These are phyloP conservation scores for Tridacna crocea DNA, from an alignment of 2,888 invertebrate genomes.

Conservation along the genomic window DNA sequence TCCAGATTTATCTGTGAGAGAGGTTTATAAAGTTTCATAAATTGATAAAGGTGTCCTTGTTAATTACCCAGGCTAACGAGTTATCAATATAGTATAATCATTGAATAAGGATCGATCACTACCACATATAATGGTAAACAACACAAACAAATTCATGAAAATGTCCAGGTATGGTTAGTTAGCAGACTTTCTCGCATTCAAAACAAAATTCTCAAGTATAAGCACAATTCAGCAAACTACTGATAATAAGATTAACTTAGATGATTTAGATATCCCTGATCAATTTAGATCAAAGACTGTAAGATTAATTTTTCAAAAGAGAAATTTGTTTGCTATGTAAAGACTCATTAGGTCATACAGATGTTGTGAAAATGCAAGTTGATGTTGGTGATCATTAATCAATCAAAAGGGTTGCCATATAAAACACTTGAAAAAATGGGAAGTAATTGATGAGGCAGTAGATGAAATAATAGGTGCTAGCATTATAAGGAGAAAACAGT, in stretches of 20 bases:
- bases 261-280: conserved; percentile 28
- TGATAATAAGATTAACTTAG: background rate
- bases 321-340: conserved; percentile 23
- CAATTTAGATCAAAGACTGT: conserved; percentile 23
- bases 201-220: background rate
- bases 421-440: conserved; percentile 26
- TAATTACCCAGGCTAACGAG: conserved; percentile 27
- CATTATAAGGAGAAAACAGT: conserved; percentile 9
- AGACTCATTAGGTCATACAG: conserved; percentile 22
- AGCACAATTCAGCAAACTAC: conserved; percentile 4
- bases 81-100: conserved; percentile 6
- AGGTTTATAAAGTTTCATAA: conserved; percentile 9
- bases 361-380: conserved; percentile 34
- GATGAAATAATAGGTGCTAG: no score
- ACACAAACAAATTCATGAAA: conserved; percentile 28
- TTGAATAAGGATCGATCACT: conserved; percentile 10
- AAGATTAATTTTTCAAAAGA: conserved; percentile 14
- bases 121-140: conserved; percentile 31
- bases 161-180: conserved; percentile 24
- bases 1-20: conserved; percentile 1
- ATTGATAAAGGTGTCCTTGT: conserved; percentile 31
- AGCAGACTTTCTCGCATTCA: background rate
- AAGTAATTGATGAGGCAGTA: conserved; percentile 20
- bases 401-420: conserved; percentile 34
- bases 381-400: conserved; percentile 18